Percentiles rank a stretch among this genome's conserved stretches.
These are phyloP conservation scores for Saccopteryx bilineata DNA, from an alignment of 2,113 vertebrate genomes.

Conservation along the genomic window DNA sequence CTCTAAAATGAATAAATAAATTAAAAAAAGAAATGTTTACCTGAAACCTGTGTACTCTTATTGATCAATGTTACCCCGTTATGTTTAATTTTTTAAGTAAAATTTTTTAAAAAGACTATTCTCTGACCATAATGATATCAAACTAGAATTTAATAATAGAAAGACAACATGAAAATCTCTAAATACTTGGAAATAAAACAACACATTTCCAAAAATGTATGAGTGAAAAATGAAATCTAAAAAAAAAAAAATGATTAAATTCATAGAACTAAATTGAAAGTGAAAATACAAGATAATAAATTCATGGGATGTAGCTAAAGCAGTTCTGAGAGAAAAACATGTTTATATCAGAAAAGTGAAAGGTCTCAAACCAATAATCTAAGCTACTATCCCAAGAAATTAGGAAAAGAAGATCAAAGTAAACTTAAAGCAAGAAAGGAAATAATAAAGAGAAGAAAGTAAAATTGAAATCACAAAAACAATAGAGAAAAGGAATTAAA, in stretches of 20 bases:
- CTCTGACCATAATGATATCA: not conserved
- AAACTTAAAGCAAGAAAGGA: not conserved
- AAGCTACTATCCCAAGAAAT: not conserved
- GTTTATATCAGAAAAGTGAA: slow-evolving; percentile 10
- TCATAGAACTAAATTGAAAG: not conserved
- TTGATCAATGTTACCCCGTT: no score
- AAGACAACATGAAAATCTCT: not conserved
- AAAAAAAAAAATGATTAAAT: not conserved
- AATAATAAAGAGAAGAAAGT: slow-evolving; percentile 42
- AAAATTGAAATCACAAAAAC: slow-evolving; percentile 40
- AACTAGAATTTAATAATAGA: slow-evolving; percentile 34
- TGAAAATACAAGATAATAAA: not conserved
- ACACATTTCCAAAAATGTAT: not conserved
- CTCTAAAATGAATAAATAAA: no score
- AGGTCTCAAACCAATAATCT: not conserved
- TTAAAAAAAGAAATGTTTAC: no score
- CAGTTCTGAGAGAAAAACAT: not conserved
- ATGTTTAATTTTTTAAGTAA: no score
- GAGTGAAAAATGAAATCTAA: slow-evolving; percentile 26
- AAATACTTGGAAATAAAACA: not conserved
- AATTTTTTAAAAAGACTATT: not conserved
- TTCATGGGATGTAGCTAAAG: not conserved
- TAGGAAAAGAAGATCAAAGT: slow-evolving; percentile 4
- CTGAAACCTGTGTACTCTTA: no score
- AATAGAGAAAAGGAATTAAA: slow-evolving; percentile 11